Base-by-base conservation (phyloP, 2,113 vertebrate species). In the Eubucco bourcierii region DNA sequence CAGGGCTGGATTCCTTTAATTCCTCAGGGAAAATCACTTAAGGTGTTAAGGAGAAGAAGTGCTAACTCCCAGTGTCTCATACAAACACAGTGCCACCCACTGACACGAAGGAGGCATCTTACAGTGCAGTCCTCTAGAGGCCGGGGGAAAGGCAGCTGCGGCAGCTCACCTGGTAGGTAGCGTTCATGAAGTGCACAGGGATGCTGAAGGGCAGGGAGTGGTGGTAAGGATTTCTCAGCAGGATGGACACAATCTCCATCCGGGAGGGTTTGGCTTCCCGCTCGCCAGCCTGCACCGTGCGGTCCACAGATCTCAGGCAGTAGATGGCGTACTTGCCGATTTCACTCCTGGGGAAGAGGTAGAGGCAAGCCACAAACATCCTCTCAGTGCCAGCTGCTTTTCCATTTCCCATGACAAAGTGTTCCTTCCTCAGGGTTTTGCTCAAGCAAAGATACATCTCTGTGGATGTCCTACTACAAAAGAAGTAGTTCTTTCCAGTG, bases 171-270 rank as follows among this genome's bases (percentile, higher is more conserved):
- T 99, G 98, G 94, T 99, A 99, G 19, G 98, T 98, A 88, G 97
- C 98, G 15, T 98, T 99, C 98, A 98, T 98, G 81, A 99, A 98
- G 96, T 99, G 98, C 50, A 99, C 98, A 2, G 98, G 98, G 95
- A 99, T 98, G 96, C 98, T 99, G 96, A 99, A 99, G 12, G 98
- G 98, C 68, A 99, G 96, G 0, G 98, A 99, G 77, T 99, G 98
- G 94, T 99, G 98, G 94, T 98, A 99, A 12, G 98, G 98, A 96
- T 99, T 99, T 80, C 98, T 98, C 95, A 99, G 97, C 85, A 99
- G 96, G 97, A 99, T 99, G 90, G 98, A 99, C 65, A 99, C 97
- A 15, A 99, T 98, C 97, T 99, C 98, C 98, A 99, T 98, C 0
- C 98, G 97, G 6, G 98, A 99, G 9, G 98, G 98, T 93, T 97